phyloP scores from a whole-genome alignment of 2,888 invertebrate genomes.

The Aspidiotus rigidus region DNA sequence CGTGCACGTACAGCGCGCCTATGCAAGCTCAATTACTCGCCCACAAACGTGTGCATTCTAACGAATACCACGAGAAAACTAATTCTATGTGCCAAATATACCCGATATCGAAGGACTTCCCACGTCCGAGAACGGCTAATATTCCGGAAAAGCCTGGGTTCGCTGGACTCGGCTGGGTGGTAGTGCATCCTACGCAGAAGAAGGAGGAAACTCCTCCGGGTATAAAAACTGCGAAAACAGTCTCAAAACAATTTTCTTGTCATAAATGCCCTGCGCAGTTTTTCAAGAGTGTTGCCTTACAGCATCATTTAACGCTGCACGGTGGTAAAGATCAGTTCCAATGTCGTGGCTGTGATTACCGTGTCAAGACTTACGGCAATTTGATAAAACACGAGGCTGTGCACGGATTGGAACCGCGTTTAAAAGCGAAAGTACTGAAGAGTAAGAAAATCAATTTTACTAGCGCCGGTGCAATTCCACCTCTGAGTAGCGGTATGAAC shows the following conservation, averaged over 20 bases:
- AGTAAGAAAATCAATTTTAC: not conserved
- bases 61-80: slow-evolving; percentile 68
- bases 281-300: slow-evolving; percentile 59
- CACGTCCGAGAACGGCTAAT: slow-evolving; percentile 51
- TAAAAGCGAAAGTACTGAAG: slow-evolving; percentile 7
- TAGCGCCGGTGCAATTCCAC: not conserved
- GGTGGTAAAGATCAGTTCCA: slow-evolving; percentile 55
- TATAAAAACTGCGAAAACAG: slow-evolving; percentile 37
- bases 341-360: slow-evolving; percentile 62
- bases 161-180: slow-evolving; percentile 14
- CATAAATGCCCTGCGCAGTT: slow-evolving; percentile 64
- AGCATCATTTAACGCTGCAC: slow-evolving; percentile 60
- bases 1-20: slow-evolving; percentile 66
- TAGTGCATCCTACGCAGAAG: slow-evolving; percentile 2
- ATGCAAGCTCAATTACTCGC: slow-evolving; percentile 59
- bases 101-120: slow-evolving; percentile 54
- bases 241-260: slow-evolving; percentile 44
- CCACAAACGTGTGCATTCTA: slow-evolving; percentile 64
- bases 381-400: slow-evolving; percentile 54
- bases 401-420: slow-evolving; percentile 40
- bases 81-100: slow-evolving; percentile 58
- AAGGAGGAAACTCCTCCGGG: slow-evolving; percentile 39
- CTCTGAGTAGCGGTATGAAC: not conserved
- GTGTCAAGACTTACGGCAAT: slow-evolving; percentile 59
- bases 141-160: slow-evolving; percentile 45